Base-by-base conservation (phyloP, 2,797 vertebrate genomes). In the Siniperca undulata region DNA sequence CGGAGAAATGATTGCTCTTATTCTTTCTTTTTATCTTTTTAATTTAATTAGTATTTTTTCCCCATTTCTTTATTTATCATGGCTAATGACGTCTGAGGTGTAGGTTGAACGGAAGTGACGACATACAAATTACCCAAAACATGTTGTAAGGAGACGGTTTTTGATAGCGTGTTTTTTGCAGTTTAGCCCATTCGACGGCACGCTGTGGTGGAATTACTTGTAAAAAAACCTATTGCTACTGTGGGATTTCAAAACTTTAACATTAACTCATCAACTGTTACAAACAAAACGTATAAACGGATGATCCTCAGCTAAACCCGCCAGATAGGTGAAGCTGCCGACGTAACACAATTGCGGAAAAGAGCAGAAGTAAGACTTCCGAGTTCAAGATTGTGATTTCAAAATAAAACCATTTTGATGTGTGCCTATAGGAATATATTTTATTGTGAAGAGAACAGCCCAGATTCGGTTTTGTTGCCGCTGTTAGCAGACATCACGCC, bases 41-140 rank as follows among this genome's bases (percentile, higher is more conserved):
- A 3, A 17, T 36, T 36, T 36, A 36, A n/a, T 68, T 56, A 8
- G 8, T 5, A 30, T 8, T 42, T 22, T 17, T 17, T 56, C 10
- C 2, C 20, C 2, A 27, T 74, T 52, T 44, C 14, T 30, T 65
- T 60, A 7, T 61, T 65, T 38, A 46, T 38, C 3, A 1, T 27
- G 36, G 24, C 11, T 48, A 19, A 24, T 70, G 46, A 73, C 62
- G 70, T 69, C 27, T 17, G 50, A 34, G 0, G 10, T 2, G 48
- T 42, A 16, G 7, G 10, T 7, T 46, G 50, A 16, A 53, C 86
- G 93, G 94, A 95, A 91, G 77, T 95, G 92, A 95, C 90, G 90
- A 75, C 77, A 86, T 38, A 27, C 1, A 62, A 74, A 82, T 74
- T 2, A 64, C 27, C 24, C 42, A 78, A 82, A 85, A 59, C 59